Percentiles rank a stretch among this genome's conserved stretches.
These are phyloP conservation scores for Chromoteleia sp. DNA, from an alignment of 2,888 invertebrate genomes.

Conservation along the genomic window DNA sequence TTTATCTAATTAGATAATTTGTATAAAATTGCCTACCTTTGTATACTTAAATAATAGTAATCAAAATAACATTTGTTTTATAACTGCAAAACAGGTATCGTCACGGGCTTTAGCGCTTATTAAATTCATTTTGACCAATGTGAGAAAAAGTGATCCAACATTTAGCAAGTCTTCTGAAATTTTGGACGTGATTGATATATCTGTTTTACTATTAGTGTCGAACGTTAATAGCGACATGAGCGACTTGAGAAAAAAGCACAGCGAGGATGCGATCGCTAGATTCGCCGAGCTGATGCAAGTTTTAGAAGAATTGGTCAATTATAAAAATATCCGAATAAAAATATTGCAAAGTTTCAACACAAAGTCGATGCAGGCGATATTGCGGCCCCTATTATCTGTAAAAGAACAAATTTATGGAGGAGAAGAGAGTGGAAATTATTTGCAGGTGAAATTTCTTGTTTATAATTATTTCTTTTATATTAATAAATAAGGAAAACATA, in stretches of 20 bases:
- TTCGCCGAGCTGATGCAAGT: constrained; percentile 85
- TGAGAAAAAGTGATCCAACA: constrained; percentile 40
- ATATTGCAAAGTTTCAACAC: constrained; percentile 83
- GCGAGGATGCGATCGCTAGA: constrained; percentile 81
- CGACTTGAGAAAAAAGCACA: constrained; percentile 73
- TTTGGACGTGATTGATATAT: constrained; percentile 83
- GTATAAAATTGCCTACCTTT: too few relatives aligned
- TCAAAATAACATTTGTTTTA: too few relatives aligned
- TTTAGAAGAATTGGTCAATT: constrained; percentile 84
- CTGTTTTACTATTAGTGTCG: constrained; percentile 84
- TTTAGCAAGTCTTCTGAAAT: constrained; percentile 71
- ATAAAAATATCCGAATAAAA: constrained; percentile 78
- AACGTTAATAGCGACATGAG: constrained; percentile 79
- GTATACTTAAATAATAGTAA: too few relatives aligned
- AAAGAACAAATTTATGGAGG: constrained; percentile 68
- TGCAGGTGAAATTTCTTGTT: constrained; percentile 70
- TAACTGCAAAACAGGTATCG: constrained; percentile 77
- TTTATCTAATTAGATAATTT: too few relatives aligned
- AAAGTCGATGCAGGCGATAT: constrained; percentile 82
- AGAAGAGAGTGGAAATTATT: constrained; percentile 77
- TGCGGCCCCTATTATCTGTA: constrained; percentile 82
- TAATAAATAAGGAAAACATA: constrained; percentile 13
- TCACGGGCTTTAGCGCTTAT: constrained; percentile 85
- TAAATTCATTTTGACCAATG: constrained; percentile 82
- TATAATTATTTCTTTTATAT: not conserved